A percentile compares a stretch with the other conserved stretches of the same genome.
phyloP scores from a whole-genome alignment of 2,888 invertebrate genomes.

The Lycocerus yunnanus region DNA sequence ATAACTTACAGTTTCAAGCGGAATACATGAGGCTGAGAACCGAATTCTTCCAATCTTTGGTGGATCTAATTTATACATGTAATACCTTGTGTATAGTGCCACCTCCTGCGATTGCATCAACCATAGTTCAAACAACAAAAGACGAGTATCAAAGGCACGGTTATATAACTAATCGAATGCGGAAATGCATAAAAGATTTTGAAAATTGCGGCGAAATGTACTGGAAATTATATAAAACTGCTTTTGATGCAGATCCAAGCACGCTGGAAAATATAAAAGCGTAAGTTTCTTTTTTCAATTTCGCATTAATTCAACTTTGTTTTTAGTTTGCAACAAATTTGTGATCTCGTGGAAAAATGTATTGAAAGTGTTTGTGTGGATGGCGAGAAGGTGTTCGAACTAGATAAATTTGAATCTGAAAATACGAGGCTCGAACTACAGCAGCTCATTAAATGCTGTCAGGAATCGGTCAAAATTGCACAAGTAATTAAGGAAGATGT shows the following conservation, averaged over 20 bases:
- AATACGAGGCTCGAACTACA: slow-evolving; percentile 55
- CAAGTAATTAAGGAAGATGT: slow-evolving; percentile 49
- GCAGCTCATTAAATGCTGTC: slow-evolving; percentile 55
- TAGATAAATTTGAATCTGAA: slow-evolving; percentile 51
- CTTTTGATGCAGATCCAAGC: slow-evolving; percentile 83
- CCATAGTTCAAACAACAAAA: slow-evolving; percentile 76
- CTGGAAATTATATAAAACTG: slow-evolving; percentile 77
- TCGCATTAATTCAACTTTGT: slow-evolving; percentile 13
- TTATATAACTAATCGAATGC: slow-evolving; percentile 76
- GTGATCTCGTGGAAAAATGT: slow-evolving; percentile 74
- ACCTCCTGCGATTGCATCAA: slow-evolving; percentile 88
- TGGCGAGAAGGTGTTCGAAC: slow-evolving; percentile 46
- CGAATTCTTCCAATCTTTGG: slow-evolving; percentile 70
- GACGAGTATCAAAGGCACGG: slow-evolving; percentile 81
- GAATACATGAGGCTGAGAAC: slow-evolving; percentile 79
- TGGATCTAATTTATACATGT: slow-evolving; percentile 71
- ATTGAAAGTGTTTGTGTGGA: slow-evolving; percentile 72
- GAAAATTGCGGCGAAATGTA: slow-evolving; percentile 74
- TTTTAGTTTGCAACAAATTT: slow-evolving; percentile 78
- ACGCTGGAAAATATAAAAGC: slow-evolving; percentile 75
- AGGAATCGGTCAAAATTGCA: slow-evolving; percentile 52
- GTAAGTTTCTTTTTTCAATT: slow-evolving; percentile 51
- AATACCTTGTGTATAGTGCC: slow-evolving; percentile 84
- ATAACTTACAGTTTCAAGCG: slow-evolving; percentile 71
- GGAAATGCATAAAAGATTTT: slow-evolving; percentile 76